Evolutionary conservation across 2,113 vertebrate species (phyloP).

Genomic region (Cinclus cinclus): DNA sequence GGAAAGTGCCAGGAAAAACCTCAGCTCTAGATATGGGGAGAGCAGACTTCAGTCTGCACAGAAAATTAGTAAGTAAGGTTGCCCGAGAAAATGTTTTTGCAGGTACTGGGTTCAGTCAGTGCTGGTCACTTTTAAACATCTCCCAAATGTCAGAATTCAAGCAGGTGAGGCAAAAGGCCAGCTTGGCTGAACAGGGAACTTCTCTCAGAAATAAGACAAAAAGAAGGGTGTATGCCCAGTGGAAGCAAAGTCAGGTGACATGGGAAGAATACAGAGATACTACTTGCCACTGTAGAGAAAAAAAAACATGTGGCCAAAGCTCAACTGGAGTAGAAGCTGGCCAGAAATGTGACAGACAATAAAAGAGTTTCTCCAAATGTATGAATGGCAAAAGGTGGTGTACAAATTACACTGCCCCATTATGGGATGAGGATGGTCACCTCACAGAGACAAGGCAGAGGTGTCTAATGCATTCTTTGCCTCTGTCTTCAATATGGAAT

Average conservation of each 20-base stretch:
- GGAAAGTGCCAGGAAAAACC: neutral
- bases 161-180: accelerated
- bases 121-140: neutral
- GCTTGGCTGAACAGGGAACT: neutral
- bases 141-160: neutral
- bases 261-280: neutral
- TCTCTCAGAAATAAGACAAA: neutral
- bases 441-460: neutral
- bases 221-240: neutral
- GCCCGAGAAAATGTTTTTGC: neutral
- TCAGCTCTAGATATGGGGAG: neutral
- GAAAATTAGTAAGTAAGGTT: neutral
- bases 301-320: neutral
- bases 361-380: neutral
- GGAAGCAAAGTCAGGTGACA: neutral
- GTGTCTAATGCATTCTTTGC: neutral
- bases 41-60: neutral
- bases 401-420: neutral
- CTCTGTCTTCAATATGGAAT: neutral
- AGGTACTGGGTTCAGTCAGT: neutral
- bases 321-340: accelerated
- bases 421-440: too few relatives aligned
- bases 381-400: neutral
- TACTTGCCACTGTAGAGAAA: neutral
- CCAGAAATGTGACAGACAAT: neutral